A percentile compares a stretch with the other conserved stretches of the same genome.
phyloP scores from a whole-genome alignment of 1,140 invertebrate species.

The Stratiolaelaps scimitus region DNA sequence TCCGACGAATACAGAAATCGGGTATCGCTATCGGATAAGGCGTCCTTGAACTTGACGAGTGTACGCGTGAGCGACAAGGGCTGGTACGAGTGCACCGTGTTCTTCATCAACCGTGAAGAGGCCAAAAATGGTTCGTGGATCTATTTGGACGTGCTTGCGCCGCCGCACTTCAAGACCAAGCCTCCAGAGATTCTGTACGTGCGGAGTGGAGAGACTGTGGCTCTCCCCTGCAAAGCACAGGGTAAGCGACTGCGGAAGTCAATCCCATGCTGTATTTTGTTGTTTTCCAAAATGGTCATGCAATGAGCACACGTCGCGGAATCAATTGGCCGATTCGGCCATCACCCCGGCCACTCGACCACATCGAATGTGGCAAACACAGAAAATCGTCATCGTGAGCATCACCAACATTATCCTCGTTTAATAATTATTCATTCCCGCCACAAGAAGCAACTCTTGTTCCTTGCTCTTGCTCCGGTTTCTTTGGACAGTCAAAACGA shows the following conservation, averaged over 20 bases:
- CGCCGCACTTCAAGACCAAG: constrained; percentile 77
- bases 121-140: constrained; percentile 80
- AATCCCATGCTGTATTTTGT: too few species aligned
- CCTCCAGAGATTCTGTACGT: constrained; percentile 86
- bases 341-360: too few species aligned
- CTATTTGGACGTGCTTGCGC: constrained; percentile 75
- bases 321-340: too few species aligned
- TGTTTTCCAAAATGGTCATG: too few species aligned
- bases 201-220: constrained; percentile 81
- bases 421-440: too few species aligned
- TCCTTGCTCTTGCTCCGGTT: too few species aligned
- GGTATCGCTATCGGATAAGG: constrained; percentile 69
- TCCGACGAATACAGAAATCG: constrained; percentile 79
- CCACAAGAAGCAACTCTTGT: too few species aligned
- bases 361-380: too few species aligned
- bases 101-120: constrained; percentile 66
- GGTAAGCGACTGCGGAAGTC: constrained; percentile 32
- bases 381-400: too few species aligned
- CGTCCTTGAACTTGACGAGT: constrained; percentile 82
- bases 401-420: too few species aligned
- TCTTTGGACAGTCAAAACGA: too few species aligned
- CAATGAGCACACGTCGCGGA: too few species aligned
- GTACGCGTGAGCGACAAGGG: constrained; percentile 83
- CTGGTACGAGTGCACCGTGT: constrained; percentile 93
- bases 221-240: constrained; percentile 76